Conservation (phyloP, 2,113 vertebrate genomes). For the Tragelaphus buxtoni region DNA sequence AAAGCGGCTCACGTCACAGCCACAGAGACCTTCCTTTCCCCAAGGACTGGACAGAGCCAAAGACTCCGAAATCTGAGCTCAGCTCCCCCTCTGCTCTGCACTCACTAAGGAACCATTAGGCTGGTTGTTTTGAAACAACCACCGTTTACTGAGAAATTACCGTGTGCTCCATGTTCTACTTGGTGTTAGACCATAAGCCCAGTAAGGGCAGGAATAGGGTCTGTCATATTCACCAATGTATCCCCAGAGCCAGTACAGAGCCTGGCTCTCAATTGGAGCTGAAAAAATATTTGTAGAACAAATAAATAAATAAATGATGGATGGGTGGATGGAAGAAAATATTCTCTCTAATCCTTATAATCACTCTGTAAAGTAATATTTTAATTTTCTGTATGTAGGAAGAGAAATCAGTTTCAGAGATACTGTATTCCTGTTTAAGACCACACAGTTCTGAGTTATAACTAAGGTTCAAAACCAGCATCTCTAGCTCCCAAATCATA, state of each 20-base stretch:
- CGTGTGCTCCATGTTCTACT: rapidly evolving
- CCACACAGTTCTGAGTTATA: neutral
- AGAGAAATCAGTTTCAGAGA: neutral
- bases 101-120: neutral
- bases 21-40: neutral
- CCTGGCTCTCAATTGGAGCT: neutral
- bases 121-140: too few relatives aligned
- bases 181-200: neutral
- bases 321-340: neutral
- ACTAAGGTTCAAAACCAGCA: neutral
- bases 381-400: neutral
- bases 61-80: neutral
- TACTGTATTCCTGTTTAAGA: neutral
- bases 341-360: neutral
- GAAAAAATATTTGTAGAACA: neutral
- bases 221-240: neutral
- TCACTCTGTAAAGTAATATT: neutral
- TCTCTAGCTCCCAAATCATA: neutral
- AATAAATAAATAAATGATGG: neutral
- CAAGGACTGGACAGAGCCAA: neutral
- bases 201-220: neutral
- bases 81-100: neutral
- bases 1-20: neutral
- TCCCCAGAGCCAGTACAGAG: neutral
- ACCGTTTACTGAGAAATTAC: neutral